Base-by-base conservation (phyloP, 2,113 vertebrate species). In the Esox niger region DNA sequence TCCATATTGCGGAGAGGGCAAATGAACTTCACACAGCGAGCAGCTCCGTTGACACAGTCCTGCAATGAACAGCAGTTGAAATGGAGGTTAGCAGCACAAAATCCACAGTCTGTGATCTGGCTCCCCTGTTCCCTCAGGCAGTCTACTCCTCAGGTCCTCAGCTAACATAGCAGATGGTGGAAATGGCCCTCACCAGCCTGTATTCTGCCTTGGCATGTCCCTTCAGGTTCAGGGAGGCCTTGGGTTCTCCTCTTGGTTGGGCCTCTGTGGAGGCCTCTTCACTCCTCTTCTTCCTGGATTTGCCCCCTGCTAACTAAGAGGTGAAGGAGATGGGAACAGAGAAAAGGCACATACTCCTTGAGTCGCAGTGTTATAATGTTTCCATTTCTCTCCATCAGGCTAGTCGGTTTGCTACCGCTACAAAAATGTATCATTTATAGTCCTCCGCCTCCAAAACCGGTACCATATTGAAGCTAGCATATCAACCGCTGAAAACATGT, bases 11-110 rank as follows among this genome's bases (percentile, higher is more conserved):
- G 30, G 30, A 98, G 81, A 0, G 89, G 91, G 71, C 97, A 98
- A 43, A 79, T 80, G 4, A 98, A 90, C 63, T 79, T 92, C 32
- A 92, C 68, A 31, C 96, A 98, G 30, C 1, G 88, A 0, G 93
- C 88, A 0, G 69, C 88, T 1, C 89, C 90, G 1, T 68, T 60
- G 2, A 30, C 62, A 81, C 97, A 98, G 52, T 82, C 78, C 91
- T 52, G 21, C 47, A 52, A 6, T 7, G 20, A 52, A 52, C 47
- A 49, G 46, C 46, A 52, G 47, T 52, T 43, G 38, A 17, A 17
- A 43, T 17, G n/a, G n/a, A 52, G n/a, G 47, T 52, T 52, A 52
- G n/a, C 47, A 55, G 27, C 32, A 64, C 52, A 47, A 55, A 23
- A 64, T 43, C n/a, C n/a, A 8, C 11, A 43, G 38, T 43, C 3